A percentile compares a stretch with the other conserved stretches of the same genome.
phyloP scores from a whole-genome alignment of 1,140 invertebrate genomes.

The Pogonomyrmex barbatus region DNA sequence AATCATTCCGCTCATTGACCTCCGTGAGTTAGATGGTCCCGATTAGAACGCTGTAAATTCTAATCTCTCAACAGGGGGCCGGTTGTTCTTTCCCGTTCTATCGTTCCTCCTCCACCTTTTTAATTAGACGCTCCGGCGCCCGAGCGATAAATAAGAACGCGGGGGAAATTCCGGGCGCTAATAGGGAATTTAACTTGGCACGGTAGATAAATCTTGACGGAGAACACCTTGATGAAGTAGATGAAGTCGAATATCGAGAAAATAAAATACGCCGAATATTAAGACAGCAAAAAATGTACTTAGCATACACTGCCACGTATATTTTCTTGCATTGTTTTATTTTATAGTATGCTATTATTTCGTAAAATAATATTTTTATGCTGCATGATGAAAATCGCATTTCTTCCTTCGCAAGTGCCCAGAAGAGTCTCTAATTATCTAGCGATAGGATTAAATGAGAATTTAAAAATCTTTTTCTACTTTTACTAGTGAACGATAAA shows the following conservation, averaged over 20 bases:
- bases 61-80: slow-evolving; percentile 67
- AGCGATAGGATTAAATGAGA: neutral
- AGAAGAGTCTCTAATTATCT: neutral
- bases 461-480: neutral
- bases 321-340: neutral
- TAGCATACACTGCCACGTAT: neutral
- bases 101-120: slow-evolving; percentile 55
- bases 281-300: neutral
- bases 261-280: neutral
- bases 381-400: neutral
- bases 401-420: neutral
- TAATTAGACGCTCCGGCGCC: slow-evolving; percentile 67
- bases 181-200: slow-evolving; percentile 54
- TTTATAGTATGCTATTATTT: neutral
- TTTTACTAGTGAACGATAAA: slow-evolving; percentile 31
- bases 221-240: neutral
- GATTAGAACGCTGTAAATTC: slow-evolving; percentile 69
- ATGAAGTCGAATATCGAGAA: slow-evolving; percentile 27
- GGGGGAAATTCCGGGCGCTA: slow-evolving; percentile 51
- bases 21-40: slow-evolving; percentile 30
- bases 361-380: neutral
- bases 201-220: slow-evolving; percentile 49
- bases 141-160: slow-evolving; percentile 68
- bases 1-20: slow-evolving; percentile 52
- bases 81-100: slow-evolving; percentile 10